phyloP scores from a whole-genome alignment of 2,113 vertebrate genomes.

The Trochalopteron elliotii region DNA sequence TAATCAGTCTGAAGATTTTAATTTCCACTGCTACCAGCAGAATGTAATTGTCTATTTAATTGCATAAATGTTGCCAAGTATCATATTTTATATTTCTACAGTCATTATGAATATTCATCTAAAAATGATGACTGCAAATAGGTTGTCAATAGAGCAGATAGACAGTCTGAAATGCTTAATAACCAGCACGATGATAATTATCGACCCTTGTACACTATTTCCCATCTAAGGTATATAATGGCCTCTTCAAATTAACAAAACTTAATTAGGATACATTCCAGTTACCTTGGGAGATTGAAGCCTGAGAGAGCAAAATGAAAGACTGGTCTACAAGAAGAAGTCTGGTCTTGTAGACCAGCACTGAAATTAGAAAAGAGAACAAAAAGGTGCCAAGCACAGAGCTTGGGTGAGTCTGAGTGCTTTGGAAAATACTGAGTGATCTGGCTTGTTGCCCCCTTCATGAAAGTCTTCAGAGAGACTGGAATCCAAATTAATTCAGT shows the following conservation, averaged over 20 bases:
- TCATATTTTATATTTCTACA: not conserved
- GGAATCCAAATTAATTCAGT: not conserved
- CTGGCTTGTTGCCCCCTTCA: not conserved
- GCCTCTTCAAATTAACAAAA: slow-evolving; percentile 18
- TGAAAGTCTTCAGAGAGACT: not conserved
- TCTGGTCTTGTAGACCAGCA: not conserved
- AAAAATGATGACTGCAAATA: slow-evolving; percentile 34
- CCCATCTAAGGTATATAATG: slow-evolving; percentile 3
- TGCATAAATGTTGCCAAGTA: slow-evolving; percentile 48
- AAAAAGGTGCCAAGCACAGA: not conserved
- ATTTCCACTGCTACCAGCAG: slow-evolving; percentile 32
- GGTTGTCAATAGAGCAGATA: slow-evolving; percentile 55
- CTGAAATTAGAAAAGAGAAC: not conserved
- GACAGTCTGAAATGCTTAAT: slow-evolving; percentile 38
- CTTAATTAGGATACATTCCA: not conserved
- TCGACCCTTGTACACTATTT: not conserved
- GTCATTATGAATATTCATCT: slow-evolving; percentile 50
- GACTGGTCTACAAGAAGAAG: not conserved
- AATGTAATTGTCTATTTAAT: slow-evolving; percentile 59
- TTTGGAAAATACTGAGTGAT: not conserved
- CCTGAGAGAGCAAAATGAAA: not conserved
- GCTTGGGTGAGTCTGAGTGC: not conserved
- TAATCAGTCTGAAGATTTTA: slow-evolving; percentile 63
- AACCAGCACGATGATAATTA: not conserved
- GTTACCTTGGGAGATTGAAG: not conserved